Evolutionary conservation across 2,113 vertebrate species (phyloP).

Genomic region (Rostratula benghalensis): DNA sequence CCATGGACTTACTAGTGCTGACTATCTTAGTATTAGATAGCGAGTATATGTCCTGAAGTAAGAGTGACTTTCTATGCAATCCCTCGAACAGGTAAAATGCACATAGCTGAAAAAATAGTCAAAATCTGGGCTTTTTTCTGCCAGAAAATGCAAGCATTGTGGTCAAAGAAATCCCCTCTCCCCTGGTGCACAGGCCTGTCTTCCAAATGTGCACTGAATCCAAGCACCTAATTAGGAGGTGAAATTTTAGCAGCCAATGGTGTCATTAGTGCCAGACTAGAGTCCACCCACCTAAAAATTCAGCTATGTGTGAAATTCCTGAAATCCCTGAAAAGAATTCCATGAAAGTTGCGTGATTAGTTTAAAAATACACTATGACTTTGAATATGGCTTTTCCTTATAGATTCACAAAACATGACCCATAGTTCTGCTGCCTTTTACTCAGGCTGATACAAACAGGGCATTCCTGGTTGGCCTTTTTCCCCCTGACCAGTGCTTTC

Average conservation of each 20-base stretch:
- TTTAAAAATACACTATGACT: neutral
- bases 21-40: neutral
- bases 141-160: neutral
- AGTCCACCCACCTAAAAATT: neutral
- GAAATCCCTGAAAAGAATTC: neutral
- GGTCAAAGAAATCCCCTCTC: neutral
- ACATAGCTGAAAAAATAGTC: neutral
- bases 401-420: neutral
- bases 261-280: neutral
- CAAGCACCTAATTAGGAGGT: neutral
- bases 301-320: neutral
- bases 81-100: neutral
- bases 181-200: neutral
- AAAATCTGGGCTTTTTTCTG: neutral
- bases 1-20: neutral
- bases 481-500: neutral
- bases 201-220: neutral
- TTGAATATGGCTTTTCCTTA: neutral
- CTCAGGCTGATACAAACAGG: neutral
- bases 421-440: neutral
- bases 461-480: neutral
- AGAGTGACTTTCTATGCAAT: neutral
- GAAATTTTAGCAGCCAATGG: neutral
- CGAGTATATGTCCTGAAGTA: neutral
- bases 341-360: neutral